phyloP scores from a whole-genome alignment of 2,113 vertebrate genomes.

The Mionectes macconnelli region DNA sequence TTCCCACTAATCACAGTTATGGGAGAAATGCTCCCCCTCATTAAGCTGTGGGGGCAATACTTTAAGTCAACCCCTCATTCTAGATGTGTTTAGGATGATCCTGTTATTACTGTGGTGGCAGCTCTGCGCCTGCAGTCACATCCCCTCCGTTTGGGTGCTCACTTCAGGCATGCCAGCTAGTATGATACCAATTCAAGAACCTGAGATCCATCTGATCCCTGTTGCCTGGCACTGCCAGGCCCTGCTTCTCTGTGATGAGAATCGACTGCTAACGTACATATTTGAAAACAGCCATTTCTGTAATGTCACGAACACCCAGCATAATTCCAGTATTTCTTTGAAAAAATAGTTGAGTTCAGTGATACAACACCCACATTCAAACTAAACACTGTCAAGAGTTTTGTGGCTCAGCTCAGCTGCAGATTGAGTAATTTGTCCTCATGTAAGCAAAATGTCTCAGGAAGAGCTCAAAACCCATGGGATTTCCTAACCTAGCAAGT shows the following conservation, averaged over 20 bases:
- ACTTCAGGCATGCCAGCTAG: background rate
- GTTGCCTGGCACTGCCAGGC: background rate
- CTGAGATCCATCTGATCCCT: background rate
- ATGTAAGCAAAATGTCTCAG: background rate
- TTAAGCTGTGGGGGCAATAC: background rate
- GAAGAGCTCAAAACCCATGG: background rate
- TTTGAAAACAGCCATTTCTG: background rate
- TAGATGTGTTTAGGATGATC: background rate
- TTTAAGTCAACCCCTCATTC: background rate
- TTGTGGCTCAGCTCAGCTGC: background rate
- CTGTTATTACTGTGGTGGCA: background rate
- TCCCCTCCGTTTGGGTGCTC: background rate
- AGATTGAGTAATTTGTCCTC: background rate
- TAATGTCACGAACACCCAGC: background rate
- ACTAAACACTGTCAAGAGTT: background rate
- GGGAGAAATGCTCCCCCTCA: background rate
- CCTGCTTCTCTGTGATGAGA: background rate
- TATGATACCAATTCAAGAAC: background rate
- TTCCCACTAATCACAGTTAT: background rate
- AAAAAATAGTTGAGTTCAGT: background rate
- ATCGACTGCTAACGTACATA: background rate
- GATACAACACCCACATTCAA: background rate
- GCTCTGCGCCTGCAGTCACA: background rate
- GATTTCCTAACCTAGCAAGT: background rate
- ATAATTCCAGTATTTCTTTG: background rate